phyloP scores from a whole-genome alignment of 1,140 invertebrate genomes.

The Zaprionus lachaisei region DNA sequence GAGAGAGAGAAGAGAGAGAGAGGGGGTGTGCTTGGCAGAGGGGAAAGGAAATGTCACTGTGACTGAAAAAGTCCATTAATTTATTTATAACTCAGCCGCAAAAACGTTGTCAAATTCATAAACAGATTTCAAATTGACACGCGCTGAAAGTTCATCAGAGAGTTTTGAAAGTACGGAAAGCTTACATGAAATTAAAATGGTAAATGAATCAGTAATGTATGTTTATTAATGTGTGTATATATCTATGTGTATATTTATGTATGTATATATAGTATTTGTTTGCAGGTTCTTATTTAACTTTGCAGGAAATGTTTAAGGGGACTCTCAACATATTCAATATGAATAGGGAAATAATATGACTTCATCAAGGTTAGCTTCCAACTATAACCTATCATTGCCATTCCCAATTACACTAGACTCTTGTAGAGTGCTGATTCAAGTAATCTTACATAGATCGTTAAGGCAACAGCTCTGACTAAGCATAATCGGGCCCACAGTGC shows the following conservation, averaged over 20 bases:
- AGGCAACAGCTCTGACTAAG: background rate
- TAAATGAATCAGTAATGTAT: background rate
- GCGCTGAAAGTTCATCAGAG: conserved; percentile 29
- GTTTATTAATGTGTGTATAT: background rate
- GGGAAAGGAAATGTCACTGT: background rate
- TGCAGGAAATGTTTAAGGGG: background rate
- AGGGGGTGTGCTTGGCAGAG: background rate
- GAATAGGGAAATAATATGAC: background rate
- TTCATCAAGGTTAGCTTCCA: background rate
- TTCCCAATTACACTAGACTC: background rate
- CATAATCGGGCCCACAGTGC: conserved; percentile 30
- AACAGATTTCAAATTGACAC: conserved; percentile 20
- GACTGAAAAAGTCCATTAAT: conserved; percentile 51
- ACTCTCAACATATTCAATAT: background rate
- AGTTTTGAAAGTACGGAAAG: conserved; percentile 9
- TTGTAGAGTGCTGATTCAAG: background rate
- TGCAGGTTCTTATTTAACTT: too few relatives aligned
- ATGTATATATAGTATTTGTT: too few relatives aligned
- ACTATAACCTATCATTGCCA: background rate
- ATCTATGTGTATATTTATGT: too few relatives aligned
- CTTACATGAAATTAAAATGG: background rate
- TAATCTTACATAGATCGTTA: background rate
- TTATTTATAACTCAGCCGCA: conserved; percentile 58
- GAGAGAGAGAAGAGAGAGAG: background rate
- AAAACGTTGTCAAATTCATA: conserved; percentile 50